These are phyloP conservation scores for Geophilus truncorum DNA, from an alignment of 2,888 invertebrate species.

Conservation along the genomic window DNA sequence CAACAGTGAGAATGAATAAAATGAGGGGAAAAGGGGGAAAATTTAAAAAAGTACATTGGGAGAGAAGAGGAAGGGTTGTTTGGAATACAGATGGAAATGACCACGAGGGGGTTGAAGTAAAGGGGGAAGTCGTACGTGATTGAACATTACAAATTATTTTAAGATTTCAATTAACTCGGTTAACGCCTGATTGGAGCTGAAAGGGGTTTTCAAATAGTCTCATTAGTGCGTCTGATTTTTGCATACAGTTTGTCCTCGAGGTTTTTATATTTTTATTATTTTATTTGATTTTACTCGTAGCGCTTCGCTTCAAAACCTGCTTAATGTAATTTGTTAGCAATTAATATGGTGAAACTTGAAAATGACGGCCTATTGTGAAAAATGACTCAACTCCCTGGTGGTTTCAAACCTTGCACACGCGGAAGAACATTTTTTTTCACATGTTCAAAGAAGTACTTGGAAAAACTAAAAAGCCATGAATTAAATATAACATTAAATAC, in stretches of 20 bases:
- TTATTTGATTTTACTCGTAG: not conserved
- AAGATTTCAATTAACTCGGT: constrained; percentile 20
- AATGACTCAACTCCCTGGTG: not conserved
- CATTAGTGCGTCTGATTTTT: not conserved
- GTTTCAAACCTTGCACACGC: not conserved
- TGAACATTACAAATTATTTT: constrained; percentile 16
- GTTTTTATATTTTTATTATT: not conserved
- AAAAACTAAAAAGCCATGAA: not conserved
- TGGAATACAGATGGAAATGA: not conserved
- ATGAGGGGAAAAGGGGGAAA: not conserved
- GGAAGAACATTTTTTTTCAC: not conserved
- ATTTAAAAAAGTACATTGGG: not conserved
- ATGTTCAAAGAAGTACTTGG: not conserved
- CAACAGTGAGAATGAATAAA: not conserved
- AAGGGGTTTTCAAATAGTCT: not conserved
- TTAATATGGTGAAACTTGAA: constrained; percentile 13
- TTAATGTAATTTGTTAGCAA: constrained; percentile 6
- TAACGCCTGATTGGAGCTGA: constrained; percentile 6
- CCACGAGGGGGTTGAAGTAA: not conserved
- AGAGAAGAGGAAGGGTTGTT: not conserved
- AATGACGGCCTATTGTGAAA: constrained; percentile 6
- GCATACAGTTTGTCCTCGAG: not conserved
- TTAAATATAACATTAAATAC: not conserved
- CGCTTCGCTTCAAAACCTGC: not conserved
- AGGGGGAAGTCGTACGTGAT: not conserved